phyloP scores from a whole-genome alignment of 2,113 vertebrate species.

The Neolamprologus sp. region DNA sequence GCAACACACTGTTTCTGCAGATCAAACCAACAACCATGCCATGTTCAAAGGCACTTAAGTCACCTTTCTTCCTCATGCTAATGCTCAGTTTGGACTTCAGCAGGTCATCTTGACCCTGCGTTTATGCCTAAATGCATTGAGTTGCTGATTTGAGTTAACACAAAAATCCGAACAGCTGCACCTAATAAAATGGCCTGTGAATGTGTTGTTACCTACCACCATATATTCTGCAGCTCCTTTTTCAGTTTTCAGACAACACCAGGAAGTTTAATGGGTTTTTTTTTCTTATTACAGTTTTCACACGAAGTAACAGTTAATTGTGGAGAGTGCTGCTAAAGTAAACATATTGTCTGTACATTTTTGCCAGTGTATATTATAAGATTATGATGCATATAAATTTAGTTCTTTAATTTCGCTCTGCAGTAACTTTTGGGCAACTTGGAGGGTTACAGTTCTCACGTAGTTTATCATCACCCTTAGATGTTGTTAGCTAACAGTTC shows the following conservation, averaged over 20 bases:
- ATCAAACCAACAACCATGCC: neutral
- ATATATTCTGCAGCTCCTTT: neutral
- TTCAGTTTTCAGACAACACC: neutral
- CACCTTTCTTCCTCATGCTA: neutral
- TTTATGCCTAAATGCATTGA: neutral
- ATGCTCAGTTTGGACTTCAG: neutral
- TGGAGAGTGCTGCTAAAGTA: neutral
- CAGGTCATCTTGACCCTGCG: neutral
- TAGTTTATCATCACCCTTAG: neutral
- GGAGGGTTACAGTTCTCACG: neutral
- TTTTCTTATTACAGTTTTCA: neutral
- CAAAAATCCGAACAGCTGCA: neutral
- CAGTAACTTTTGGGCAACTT: neutral
- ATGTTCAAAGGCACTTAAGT: neutral
- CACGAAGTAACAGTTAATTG: neutral
- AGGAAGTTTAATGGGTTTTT: fast-evolving
- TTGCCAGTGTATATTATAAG: neutral
- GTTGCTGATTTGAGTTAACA: neutral
- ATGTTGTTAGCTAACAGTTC: neutral
- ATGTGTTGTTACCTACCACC: neutral
- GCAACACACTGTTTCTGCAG: neutral
- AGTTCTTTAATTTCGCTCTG: neutral
- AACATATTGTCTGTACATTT: neutral
- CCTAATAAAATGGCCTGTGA: neutral
- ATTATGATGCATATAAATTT: neutral